Base-by-base conservation (phyloP, 2,888 invertebrate species). In the Meliscaeva auricollis region DNA sequence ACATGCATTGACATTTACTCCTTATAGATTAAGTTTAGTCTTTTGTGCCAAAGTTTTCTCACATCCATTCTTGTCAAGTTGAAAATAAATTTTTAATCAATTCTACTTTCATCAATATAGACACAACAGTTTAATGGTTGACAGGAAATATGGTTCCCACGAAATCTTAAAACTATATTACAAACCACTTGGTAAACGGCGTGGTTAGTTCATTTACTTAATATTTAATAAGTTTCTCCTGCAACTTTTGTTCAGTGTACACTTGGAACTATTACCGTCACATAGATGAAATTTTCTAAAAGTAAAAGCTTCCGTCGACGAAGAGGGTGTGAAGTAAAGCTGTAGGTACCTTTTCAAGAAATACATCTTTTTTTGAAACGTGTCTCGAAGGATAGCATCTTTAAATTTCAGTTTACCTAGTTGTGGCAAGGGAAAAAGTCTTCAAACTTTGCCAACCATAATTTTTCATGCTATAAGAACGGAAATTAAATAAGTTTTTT, bases 401-500 rank as follows among this genome's bases (percentile, higher is more conserved):
- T 46, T 30, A 46, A 32, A 11, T 38, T 38, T 38, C 38, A 38
- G 64, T 44, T 26, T 30, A 41, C 30, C 17, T 30, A 48, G 1
- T 38, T 38, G 9, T 38, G 9, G 38, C 9, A 13, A 38, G 5
- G 38, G 38, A 38, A 11, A 13, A 13, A 38, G 9, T 9, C 38
- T 38, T 38, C 11, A 4, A 26, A 50, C 4, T 15, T 32, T 22
- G 8, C 48, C 66, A 66, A 66, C n/a, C 46, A 48, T 66, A 20
- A 48, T 50, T 66, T n/a, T 48, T 48, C 26, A 3, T 72, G n/a
- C 4, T 20, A 20, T 13, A 20, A 15, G 60, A 48, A 50, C 35
- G 72, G 50, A 73, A 73, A 62, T 73, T 62, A 60, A 60, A 62
- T 62, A 73, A 38, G 22, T 35, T 60, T 50, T 50, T 17, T 62